phyloP scores from a whole-genome alignment of 2,888 invertebrate genomes.

The Acleris sparsana region DNA sequence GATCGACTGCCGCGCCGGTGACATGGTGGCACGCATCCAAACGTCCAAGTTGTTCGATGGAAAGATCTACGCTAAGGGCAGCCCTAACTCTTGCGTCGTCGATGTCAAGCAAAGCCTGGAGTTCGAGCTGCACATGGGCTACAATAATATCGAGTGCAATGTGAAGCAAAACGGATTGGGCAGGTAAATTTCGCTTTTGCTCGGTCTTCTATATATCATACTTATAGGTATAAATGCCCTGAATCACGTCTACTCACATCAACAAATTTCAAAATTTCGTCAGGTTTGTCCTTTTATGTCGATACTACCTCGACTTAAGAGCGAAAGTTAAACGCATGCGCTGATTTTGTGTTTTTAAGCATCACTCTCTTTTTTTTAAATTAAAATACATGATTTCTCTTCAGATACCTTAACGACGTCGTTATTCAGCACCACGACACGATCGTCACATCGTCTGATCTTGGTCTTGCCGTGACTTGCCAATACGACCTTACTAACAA shows the following conservation, averaged over 20 bases:
- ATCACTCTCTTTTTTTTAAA: not conserved
- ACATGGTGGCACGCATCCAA: constrained; percentile 96
- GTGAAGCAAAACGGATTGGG: constrained; percentile 95
- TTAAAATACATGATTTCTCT: constrained; percentile 39
- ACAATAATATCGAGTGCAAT: constrained; percentile 96
- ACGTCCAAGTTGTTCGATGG: constrained; percentile 96
- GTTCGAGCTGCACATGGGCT: constrained; percentile 95
- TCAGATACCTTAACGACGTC: constrained; percentile 92
- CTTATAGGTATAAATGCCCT: no score
- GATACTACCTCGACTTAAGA: not conserved
- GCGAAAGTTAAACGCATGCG: not conserved
- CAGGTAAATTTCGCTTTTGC: constrained; percentile 68
- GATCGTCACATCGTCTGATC: constrained; percentile 96
- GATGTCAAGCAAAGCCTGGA: constrained; percentile 94
- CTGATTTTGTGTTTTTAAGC: not conserved
- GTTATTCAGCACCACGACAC: constrained; percentile 98
- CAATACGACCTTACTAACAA: constrained; percentile 97
- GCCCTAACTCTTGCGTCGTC: constrained; percentile 95
- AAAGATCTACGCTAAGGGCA: constrained; percentile 97
- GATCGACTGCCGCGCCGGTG: constrained; percentile 95
- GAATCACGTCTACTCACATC: no score
- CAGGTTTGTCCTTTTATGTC: no score
- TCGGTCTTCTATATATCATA: no score
- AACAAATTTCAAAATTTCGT: no score
- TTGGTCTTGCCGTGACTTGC: constrained; percentile 96